Percentiles rank a stretch among this genome's conserved stretches.
Conservation (phyloP, 2,797 vertebrate species). For the Myotis daubentonii region DNA sequence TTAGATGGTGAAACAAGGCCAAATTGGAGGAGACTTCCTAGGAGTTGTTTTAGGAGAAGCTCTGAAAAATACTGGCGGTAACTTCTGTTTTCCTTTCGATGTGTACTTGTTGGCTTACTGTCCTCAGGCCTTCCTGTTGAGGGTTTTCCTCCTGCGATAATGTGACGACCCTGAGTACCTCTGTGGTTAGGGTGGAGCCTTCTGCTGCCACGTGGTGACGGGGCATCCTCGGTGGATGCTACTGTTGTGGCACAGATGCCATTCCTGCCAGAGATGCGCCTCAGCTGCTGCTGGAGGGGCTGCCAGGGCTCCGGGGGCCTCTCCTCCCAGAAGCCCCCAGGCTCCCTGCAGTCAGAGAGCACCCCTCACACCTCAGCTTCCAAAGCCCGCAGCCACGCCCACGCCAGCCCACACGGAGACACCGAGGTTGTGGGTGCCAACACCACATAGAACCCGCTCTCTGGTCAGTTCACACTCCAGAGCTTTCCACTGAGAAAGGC, state of each 20-base stretch:
- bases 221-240: not conserved
- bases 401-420: not conserved
- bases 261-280: rapidly evolving
- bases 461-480: not conserved
- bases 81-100: not conserved
- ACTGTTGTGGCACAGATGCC: not conserved
- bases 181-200: not conserved
- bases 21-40: not conserved
- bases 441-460: not conserved
- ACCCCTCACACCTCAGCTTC: too few relatives aligned
- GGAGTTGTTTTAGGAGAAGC: not conserved
- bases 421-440: not conserved
- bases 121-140: not conserved
- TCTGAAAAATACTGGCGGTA: not conserved
- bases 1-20: not conserved
- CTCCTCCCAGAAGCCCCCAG: not conserved
- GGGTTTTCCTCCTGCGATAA: rapidly evolving
- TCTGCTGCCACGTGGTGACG: rapidly evolving
- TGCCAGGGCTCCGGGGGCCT: not conserved
- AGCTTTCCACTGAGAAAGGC: not conserved
- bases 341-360: not conserved
- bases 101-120: not conserved
- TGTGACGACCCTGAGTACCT: not conserved
- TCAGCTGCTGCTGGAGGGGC: too few relatives aligned
- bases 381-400: not conserved